Evolutionary conservation across 1,140 invertebrate species (phyloP), one percentile per base, ranked within the genome.

Genomic region (Drosophila parabipectinata): DNA sequence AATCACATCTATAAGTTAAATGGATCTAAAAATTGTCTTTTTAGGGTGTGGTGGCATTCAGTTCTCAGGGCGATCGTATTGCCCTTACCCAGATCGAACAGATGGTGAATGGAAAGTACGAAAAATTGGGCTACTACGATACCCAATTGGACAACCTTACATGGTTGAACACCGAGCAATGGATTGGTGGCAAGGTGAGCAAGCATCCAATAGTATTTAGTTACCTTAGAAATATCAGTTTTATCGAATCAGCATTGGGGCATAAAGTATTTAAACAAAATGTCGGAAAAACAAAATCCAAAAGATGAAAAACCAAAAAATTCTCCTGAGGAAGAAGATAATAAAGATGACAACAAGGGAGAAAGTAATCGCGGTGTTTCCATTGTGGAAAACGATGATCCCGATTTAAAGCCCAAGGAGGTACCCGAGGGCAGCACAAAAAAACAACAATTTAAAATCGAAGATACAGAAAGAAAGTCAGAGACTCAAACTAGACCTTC

Each of bases 81-180:
- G 98, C 98, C n/a, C 94, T 98, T 91, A 99, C 98, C 6, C 97
- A 99, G 93, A 98, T 99, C 68, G 99, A 99, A 92, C 99, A 99
- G 92, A 96, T 99, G 93, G 95, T 96, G 79, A 96, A 98, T 93
- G 98, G 98, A 52, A 97, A 96, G 88, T 99, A 99, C 92, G 95
- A 97, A 12, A 96, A 98, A 81, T 93, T 99, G n/a, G 98, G 98
- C 7, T 99, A 98, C 91, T 99, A 99, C 90, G 98, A 99, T 91
- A 98, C 97, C 15, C 97, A 97, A 84, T 96, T 95, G 32, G 97
- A 99, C 92, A 98, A 99, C 93, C 94, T 99, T 2, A 98, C 97
- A 1, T 99, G 98, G 98, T 94, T 96, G 39, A 96, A 97, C 80
- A 94, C 94, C 80, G 98, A 99, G 91, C 94, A 95, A 77, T 99